A percentile compares a stretch with the other conserved stretches of the same genome.
Evolutionary conservation across 2,113 vertebrate species (phyloP).

Genomic region (Ammodytes marinus): DNA sequence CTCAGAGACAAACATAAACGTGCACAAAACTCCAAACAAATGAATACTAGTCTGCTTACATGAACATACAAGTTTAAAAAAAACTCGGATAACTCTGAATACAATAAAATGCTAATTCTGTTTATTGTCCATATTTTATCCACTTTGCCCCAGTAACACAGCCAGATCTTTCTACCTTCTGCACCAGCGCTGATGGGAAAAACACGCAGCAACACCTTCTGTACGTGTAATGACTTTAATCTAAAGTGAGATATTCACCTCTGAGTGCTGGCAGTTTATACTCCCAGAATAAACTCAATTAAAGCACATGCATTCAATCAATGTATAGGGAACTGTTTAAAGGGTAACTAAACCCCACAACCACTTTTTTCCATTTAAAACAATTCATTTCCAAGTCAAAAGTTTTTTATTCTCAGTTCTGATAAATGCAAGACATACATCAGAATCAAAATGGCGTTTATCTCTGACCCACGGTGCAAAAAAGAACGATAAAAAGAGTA

Average conservation of each 20-base stretch:
- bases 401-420: no score
- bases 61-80: no score
- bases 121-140: conserved; percentile 16
- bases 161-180: conserved; percentile 27
- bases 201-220: conserved; percentile 56
- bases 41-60: no score
- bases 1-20: not conserved
- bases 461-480: no score
- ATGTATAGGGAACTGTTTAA: not conserved
- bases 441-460: no score
- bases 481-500: no score
- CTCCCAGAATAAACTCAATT: conserved; percentile 34
- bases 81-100: not conserved
- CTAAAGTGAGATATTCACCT: conserved; percentile 53
- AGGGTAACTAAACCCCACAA: not conserved
- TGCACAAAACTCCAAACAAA: not conserved
- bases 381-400: no score
- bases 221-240: conserved; percentile 51
- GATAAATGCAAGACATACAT: no score
- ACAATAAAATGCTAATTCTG: not conserved
- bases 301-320: not conserved
- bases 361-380: not conserved
- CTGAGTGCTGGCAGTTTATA: conserved; percentile 36
- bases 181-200: conserved; percentile 42
- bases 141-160: not conserved